Conservation (phyloP, 2,888 invertebrate genomes). For the Brachyptera risi region DNA sequence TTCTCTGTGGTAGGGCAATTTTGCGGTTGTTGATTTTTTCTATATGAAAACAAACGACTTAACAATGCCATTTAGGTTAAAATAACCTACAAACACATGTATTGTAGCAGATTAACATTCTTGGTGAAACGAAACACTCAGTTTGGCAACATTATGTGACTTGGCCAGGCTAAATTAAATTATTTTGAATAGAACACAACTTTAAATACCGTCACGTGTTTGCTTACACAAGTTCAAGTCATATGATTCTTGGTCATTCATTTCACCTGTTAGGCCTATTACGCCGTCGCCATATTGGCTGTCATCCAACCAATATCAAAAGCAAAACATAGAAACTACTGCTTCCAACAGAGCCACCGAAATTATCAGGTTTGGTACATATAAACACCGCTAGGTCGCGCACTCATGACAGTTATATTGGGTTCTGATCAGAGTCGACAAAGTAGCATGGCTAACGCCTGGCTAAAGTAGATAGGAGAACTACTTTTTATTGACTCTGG, state of each 20-base stretch:
- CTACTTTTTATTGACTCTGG: too few relatives aligned
- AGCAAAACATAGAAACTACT: too few relatives aligned
- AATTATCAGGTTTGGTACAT: too few relatives aligned
- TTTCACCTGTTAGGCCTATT: constrained; percentile 19
- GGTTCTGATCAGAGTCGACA: too few relatives aligned
- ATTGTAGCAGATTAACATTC: neutral
- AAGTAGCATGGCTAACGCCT: too few relatives aligned
- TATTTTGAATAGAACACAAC: too few relatives aligned
- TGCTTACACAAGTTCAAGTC: constrained; percentile 31
- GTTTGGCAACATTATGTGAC: too few relatives aligned
- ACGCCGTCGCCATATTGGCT: neutral
- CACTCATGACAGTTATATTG: too few relatives aligned
- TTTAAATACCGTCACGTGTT: constrained; percentile 33
- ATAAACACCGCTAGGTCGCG: too few relatives aligned
- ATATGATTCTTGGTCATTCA: constrained; percentile 32
- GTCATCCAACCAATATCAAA: neutral
- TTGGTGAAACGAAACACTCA: neutral
- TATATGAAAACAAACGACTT: constrained; percentile 64
- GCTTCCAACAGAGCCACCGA: too few relatives aligned
- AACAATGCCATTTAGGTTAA: constrained; percentile 61
- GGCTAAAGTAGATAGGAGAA: too few relatives aligned
- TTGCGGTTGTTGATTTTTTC: constrained; percentile 50
- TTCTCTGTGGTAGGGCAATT: constrained; percentile 26
- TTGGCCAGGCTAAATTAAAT: too few relatives aligned
- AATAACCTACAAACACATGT: neutral